Base-by-base conservation (phyloP, 2,888 invertebrate species). In the Meandrusa payeni region DNA sequence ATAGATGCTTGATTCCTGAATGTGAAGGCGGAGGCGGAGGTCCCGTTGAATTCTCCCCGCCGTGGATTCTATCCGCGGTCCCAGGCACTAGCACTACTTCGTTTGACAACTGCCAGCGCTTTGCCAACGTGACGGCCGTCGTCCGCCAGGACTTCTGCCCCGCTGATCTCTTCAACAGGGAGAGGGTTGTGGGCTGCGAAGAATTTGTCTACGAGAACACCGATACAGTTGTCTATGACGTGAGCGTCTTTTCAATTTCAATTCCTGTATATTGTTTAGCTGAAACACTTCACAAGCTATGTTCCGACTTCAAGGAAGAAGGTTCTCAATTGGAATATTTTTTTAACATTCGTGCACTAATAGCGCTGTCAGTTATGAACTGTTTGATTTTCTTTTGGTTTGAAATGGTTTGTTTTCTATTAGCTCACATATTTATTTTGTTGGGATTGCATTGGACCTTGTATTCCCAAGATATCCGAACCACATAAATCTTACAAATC, bases 41-140 rank as follows among this genome's bases (percentile, higher is more conserved):
- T 1, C 44, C 59, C 2, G 50, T 72, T 0, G 61, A 62, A 10
- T 87, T 77, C 52, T 49, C 67, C 4, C 76, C 81, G 0, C 33
- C 67, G 0, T 90, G 90, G 90, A 52, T 89, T 13, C 48, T 63
- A 5, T 61, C 76, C 33, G 89, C 90, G 0, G 69, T 86, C 2
- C 89, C 90, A 0, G 64, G 46, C 0, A 26, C 61, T 5, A 60
- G 61, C 2, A 55, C 55, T 4, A 58, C 58, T 10, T 47, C 54
- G 0, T 63, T 81, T 47, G 83, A 88, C 38, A 77, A 78, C 33
- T 90, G 91, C 51, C 64, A 71, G 31, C 76, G 89, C 0, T 90
- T 66, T 50, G 67, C 51, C 2, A 59, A 51, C 29, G 4, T 41
- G 2, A 49, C 50, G 5, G 24, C 32, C 1, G 32, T 41, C 9